Evolutionary conservation across 1,140 invertebrate species (phyloP).

Genomic region (Acromyrmex charruanus): DNA sequence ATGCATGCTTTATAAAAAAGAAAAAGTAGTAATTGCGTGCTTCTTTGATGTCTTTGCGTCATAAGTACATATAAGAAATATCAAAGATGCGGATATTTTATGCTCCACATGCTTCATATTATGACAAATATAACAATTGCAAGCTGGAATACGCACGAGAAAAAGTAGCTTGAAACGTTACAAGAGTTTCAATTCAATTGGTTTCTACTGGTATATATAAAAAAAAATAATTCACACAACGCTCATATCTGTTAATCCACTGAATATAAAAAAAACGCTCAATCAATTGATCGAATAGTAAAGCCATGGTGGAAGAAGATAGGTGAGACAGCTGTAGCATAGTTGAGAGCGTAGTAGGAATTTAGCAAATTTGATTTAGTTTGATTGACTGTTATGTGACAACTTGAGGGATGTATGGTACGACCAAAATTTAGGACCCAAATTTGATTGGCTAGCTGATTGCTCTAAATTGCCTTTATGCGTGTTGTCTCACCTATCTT

Average conservation of each 20-base stretch:
- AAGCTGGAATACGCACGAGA: neutral
- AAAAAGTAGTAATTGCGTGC: neutral
- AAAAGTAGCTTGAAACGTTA: slow-evolving; percentile 4
- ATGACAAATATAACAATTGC: neutral
- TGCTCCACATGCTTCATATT: slow-evolving; percentile 23
- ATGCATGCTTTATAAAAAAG: slow-evolving; percentile 30
- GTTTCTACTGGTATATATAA: neutral
- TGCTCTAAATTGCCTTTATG: too few relatives aligned
- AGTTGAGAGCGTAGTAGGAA: too few relatives aligned
- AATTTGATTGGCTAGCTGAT: too few relatives aligned
- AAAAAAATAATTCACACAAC: slow-evolving; percentile 61
- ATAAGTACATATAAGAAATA: neutral
- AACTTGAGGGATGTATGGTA: too few relatives aligned
- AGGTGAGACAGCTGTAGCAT: too few relatives aligned
- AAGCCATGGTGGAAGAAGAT: neutral
- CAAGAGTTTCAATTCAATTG: slow-evolving; percentile 14
- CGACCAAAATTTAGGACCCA: too few relatives aligned
- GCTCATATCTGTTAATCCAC: slow-evolving; percentile 69
- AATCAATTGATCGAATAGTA: slow-evolving; percentile 45
- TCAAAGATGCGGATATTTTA: neutral
- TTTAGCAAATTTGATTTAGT: too few relatives aligned
- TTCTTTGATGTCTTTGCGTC: neutral
- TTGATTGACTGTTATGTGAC: too few relatives aligned
- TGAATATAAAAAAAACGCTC: slow-evolving; percentile 40
- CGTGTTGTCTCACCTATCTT: too few relatives aligned